A percentile compares a stretch with the other conserved stretches of the same genome.
phyloP scores from a whole-genome alignment of 2,888 invertebrate species.

The Acleris holmiana region DNA sequence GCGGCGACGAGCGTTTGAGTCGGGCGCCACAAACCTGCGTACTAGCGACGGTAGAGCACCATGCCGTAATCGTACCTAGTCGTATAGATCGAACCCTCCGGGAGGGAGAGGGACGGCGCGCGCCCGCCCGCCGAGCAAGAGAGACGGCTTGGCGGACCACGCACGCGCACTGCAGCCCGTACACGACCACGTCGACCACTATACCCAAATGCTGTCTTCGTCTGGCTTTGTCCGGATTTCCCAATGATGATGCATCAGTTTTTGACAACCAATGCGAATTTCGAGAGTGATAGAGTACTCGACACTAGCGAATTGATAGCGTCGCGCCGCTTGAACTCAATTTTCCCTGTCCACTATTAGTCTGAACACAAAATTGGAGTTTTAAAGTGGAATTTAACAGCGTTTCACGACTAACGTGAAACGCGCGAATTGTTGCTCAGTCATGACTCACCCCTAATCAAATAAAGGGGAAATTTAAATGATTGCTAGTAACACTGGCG shows the following conservation, averaged over 20 bases:
- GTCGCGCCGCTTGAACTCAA: conserved; percentile 21
- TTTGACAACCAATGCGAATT: conserved; percentile 46
- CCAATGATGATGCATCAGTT: conserved; percentile 79
- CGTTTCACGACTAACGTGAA: conserved; percentile 9
- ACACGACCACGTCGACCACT: conserved; percentile 71
- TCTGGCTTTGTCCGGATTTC: conserved; percentile 79
- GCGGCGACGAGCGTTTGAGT: conserved; percentile 69
- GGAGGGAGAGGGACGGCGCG: conserved; percentile 61
- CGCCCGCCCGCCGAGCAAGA: conserved; percentile 47
- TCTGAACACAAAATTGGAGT: conserved; percentile 15
- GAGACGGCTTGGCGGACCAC: conserved; percentile 67
- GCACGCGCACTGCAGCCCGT: conserved; percentile 75
- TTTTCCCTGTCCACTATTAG: conserved; percentile 16
- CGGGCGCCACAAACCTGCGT: conserved; percentile 79
- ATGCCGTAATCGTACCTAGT: conserved; percentile 76
- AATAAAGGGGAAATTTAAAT: conserved; percentile 3
- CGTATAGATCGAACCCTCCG: conserved; percentile 81
- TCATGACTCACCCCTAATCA: conserved; percentile 22
- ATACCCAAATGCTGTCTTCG: conserved; percentile 75
- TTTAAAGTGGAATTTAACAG: conserved; percentile 19
- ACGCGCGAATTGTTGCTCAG: conserved; percentile 15
- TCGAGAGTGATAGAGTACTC: conserved; percentile 32
- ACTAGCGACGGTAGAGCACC: conserved; percentile 72
- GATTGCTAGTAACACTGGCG: not conserved
- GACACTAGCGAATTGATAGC: conserved; percentile 31